Base-by-base conservation (phyloP, 2,113 vertebrate genomes). In the Rafetus swinhoei region DNA sequence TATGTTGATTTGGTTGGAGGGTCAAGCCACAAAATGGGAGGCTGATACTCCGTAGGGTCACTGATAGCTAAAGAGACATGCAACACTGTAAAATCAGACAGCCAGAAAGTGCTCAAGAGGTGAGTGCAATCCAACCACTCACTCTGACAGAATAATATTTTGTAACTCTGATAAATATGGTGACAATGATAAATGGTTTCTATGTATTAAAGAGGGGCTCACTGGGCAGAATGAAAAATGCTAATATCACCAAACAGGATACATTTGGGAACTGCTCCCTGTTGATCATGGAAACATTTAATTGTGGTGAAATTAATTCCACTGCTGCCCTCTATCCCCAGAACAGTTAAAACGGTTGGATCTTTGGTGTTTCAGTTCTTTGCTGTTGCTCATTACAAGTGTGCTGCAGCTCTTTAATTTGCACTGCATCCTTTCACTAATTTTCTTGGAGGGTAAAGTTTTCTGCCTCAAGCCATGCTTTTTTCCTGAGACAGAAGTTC, bases 111-210 rank as follows among this genome's bases (percentile, higher is more conserved):
- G 32, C 65, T 69, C 32, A 69, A 35, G 32, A 18, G 27, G 62
- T 65, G 62, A n/a, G 15, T 65, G 62, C 29, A 65, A 32, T 6
- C 29, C 29, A 27, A 29, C 82, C n/a, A 1, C 53, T 89, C 93
- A 15, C 16, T 85, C 59, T 62, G 77, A 82, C 72, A 91, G 77
- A 85, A 88, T 53, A 86, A 50, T 90, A 50, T 94, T 91, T 93
- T 35, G 72, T 82, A 91, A 55, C 45, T 55, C 57, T 86, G 32
- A 77, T 84, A 7, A 65, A 32, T 88, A 85, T 59, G 77, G 25
- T 90, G 52, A 82, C 82, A 92, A 24, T 89, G 65, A 72, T 59
- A 84, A 96, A 89, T 86, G 4, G 93, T 89, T 92, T 56, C 65
- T 89, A 18, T 10, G 25, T 72, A 0, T 62, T 91, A 65, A 93